Base-by-base conservation (phyloP, 2,797 vertebrate species). In the Salarias fasciatus region DNA sequence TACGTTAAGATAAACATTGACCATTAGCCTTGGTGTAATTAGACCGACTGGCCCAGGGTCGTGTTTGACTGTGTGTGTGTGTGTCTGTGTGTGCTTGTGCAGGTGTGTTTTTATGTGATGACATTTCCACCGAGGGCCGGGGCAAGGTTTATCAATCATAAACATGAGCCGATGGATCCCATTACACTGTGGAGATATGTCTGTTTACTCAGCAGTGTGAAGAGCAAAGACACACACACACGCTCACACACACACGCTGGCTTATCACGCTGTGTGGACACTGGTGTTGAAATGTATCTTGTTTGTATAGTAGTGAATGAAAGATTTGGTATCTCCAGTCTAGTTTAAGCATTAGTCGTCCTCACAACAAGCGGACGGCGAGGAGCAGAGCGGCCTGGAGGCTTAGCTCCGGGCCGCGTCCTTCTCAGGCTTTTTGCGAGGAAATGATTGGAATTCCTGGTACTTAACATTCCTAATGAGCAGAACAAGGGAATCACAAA, bases 141-240 rank as follows among this genome's bases (percentile, higher is more conserved):
- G 69, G 58, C 38, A 74, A 82, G 67, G 72, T 90, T 92, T 93
- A 92, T 94, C 91, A 85, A 79, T 84, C 79, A 75, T 75, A 84
- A 73, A 65, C 79, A 75, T 35, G 65, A 83, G 77, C 74, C 28
- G 64, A 54, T 90, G 72, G 89, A 86, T 91, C 79, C 78, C 60
- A 83, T 90, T 84, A 77, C 53, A 0, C 69, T 28, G 73, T 78
- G 80, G 84, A 87, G 90, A 90, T 89, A 91, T 81, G 79, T 63
- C 47, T 93, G 89, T 93, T 94, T 91, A 75, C 89, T 86, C 88
- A 86, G 76, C 84, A 84, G 91, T 85, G 91, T 83, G 92, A 93
- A 91, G 87, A 85, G 82, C 77, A 78, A 82, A 84, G 75, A 77
- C 58, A 80, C 66, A 33, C 31, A 13, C 52, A 75, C 61, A 68